Evolutionary conservation across 53 echinoderm and acorn worm genomes (phyloP), one percentile per base, ranked within the genome.

Genomic region (Henricia sp.): DNA sequence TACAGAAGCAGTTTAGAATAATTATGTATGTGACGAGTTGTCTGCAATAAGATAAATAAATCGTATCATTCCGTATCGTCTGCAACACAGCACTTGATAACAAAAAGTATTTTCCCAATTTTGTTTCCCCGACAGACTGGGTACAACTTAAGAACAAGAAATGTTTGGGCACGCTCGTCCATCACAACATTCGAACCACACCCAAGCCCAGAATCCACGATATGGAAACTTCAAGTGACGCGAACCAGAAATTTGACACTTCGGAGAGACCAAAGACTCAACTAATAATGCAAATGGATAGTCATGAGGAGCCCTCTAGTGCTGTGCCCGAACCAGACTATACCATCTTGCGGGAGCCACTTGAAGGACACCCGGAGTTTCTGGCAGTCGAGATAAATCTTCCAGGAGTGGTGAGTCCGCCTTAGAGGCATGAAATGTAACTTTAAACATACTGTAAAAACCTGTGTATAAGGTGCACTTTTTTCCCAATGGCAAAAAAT

Each of bases 331-430:
- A 90, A 73, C 97, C 97, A 27, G 84, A 83, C 69, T 97, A 83
- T 72, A 66, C 68, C 36, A 97, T 97, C 46, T 85, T 97, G 87
- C 70, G 86, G 40, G 94, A 94, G 69, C 97, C 97, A n/a, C 71
- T 84, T 12, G 90, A 90, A 38, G 94, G 94, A n/a, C 85, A 94
- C 83, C 97, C 97, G 37, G 97, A 97, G 67, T 97, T 97, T 70
- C 68, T 97, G 10, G 97, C 94, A 3, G 88, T 88, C 13, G 97
- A 97, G 59, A 84, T 97, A 1, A 77, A 92, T 41, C 84, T 97
- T 13, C 97, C 92, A 3, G 92, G 88, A 60, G 97, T 97, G 90
- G 97, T 97, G 65, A 88, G 94, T 93, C 54, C 29, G 28, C 41
- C 4, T n/a, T n/a, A n/a, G n/a, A n/a, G n/a, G n/a, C n/a, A n/a